Evolutionary conservation across 2,113 vertebrate genomes (phyloP), one percentile per base, ranked within the genome.

Genomic region (Epinephelus moara): DNA sequence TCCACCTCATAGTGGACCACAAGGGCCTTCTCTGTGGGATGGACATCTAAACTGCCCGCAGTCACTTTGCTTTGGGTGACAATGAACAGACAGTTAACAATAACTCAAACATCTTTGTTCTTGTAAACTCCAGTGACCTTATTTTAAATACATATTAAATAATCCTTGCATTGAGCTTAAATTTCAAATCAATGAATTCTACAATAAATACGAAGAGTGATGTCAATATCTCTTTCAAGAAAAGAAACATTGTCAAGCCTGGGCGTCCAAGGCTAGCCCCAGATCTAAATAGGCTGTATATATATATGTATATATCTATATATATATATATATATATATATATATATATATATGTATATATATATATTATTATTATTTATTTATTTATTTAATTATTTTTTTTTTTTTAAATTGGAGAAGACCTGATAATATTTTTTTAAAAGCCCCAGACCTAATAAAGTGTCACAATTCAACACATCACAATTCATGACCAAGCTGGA

Each of bases 1-100:
- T 99, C 98, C 84, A 99, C 98, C 93, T 99, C 98, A 97, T 99
- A 99, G 18, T 99, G 97, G 85, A 99, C 97, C 80, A 99, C 95
- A 10, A 99, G 97, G 61, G 98, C 98, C 89, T 98, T 99, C 93
- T 99, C 98, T 61, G 97, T 98, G 66, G 98, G 98, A 87, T 99
- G 98, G 30, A 99, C 98, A 93, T 99, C 98, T 78, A 99, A 93
- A 89, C 97, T 97, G 60, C 97, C 96, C 64, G 96, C 97, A 93
- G 97, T 99, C 71, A 99, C 97, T 92, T 98, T 99, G 76, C 98
- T 99, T 4, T 53, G 42, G 57, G 52, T 21, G 21, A 33, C 1
- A 9, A 84, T 9, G 25, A n/a, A 76, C 11, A 84, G 15, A 60
- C 15, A 80, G 23, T 49, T 37, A 2, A 30, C 1, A 27, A 10